Evolutionary conservation across 2,888 invertebrate species (phyloP).

Genomic region (Petrolisthes cinctipes): DNA sequence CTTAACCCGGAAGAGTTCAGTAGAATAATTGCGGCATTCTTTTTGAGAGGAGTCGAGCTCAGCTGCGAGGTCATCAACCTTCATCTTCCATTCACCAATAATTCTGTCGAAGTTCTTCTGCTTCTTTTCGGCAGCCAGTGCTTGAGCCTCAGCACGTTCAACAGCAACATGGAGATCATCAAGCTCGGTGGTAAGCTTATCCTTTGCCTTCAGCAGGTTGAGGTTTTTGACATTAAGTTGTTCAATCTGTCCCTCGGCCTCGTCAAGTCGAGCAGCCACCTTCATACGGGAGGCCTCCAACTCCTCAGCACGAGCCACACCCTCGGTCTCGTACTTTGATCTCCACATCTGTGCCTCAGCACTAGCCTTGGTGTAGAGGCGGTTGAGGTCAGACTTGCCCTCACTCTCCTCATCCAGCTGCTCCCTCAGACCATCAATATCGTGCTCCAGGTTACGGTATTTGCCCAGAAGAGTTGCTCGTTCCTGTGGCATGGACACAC

Average conservation of each 20-base stretch:
- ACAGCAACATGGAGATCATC: constrained; percentile 98
- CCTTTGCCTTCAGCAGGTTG: constrained; percentile 97
- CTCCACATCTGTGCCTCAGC: constrained; percentile 77
- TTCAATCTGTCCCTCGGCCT: constrained; percentile 29
- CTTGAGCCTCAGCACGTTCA: constrained; percentile 98
- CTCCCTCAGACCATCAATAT: constrained; percentile 70
- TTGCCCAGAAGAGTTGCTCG: constrained; percentile 69
- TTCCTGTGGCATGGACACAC: constrained; percentile 71
- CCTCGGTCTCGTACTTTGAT: constrained; percentile 98
- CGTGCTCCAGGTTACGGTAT: constrained; percentile 73
- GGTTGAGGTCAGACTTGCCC: constrained; percentile 97
- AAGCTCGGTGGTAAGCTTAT: constrained; percentile 94
- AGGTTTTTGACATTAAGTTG: constrained; percentile 43
- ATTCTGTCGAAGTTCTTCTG: constrained; percentile 77
- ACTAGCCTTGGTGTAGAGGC: constrained; percentile 98
- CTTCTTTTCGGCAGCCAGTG: constrained; percentile 73
- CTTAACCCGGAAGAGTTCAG: constrained; percentile 52
- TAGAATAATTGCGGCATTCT: constrained; percentile 52
- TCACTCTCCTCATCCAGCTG: constrained; percentile 93
- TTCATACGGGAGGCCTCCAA: constrained; percentile 77
- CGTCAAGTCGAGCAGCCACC: constrained; percentile 75
- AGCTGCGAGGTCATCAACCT: constrained; percentile 94
- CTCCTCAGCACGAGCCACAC: constrained; percentile 77
- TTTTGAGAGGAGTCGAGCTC: constrained; percentile 73
- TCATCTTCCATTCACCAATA: constrained; percentile 99